Evolutionary conservation across 1,140 invertebrate genomes (phyloP).

Genomic region (Phocides pigmalion): DNA sequence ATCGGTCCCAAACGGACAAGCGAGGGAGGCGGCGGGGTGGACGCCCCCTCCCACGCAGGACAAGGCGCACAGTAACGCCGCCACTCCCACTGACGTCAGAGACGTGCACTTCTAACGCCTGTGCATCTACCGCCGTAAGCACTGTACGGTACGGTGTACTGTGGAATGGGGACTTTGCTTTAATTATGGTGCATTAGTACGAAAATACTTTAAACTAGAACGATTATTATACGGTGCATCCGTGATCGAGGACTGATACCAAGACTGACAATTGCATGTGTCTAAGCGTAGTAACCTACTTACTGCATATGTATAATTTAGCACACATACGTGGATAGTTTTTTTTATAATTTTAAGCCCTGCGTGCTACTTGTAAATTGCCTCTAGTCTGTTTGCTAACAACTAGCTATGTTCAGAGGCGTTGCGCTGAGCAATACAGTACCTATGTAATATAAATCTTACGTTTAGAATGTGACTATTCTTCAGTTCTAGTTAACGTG

Average conservation of each 20-base stretch:
- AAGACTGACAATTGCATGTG: constrained; percentile 80
- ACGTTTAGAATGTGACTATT: constrained; percentile 41
- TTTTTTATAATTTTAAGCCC: constrained; percentile 60
- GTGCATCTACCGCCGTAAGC: constrained; percentile 31
- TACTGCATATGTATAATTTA: constrained; percentile 65
- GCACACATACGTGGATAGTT: constrained; percentile 57
- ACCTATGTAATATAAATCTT: constrained; percentile 29
- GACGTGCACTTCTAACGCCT: constrained; percentile 87
- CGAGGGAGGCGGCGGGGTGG: constrained; percentile 86
- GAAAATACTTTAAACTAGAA: constrained; percentile 79
- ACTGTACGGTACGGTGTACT: too few species aligned
- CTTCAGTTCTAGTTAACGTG: constrained; percentile 62
- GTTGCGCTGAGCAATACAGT: constrained; percentile 37
- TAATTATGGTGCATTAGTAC: constrained; percentile 74
- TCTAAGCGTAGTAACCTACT: constrained; percentile 65
- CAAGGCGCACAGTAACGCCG: constrained; percentile 88
- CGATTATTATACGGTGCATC: constrained; percentile 61
- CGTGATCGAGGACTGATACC: constrained; percentile 77
- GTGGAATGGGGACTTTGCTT: constrained; percentile 51
- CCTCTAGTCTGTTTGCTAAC: constrained; percentile 51
- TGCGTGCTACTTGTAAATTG: constrained; percentile 66
- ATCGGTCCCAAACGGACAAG: constrained; percentile 72
- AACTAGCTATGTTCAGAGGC: constrained; percentile 39
- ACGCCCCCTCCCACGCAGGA: constrained; percentile 85
- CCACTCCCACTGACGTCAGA: constrained; percentile 91